Evolutionary conservation across 2,888 invertebrate genomes (phyloP).

Genomic region (Bimastos eiseni): DNA sequence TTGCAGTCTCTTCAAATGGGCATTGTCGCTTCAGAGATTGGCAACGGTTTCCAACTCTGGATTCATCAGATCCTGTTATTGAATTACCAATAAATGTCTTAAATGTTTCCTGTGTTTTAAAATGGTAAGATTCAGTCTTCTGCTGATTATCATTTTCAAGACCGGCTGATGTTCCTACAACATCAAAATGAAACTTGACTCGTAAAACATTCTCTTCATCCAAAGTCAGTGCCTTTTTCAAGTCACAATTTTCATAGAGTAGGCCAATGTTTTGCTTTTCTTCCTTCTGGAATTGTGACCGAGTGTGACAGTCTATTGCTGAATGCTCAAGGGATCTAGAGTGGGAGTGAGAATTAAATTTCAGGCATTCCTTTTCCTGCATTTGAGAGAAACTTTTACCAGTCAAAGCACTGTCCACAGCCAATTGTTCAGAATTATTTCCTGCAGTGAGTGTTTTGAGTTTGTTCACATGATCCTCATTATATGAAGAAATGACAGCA

Average conservation of each 20-base stretch:
- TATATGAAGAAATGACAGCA: not conserved
- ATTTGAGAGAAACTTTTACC: not conserved
- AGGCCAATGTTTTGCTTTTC: not conserved
- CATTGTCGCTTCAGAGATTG: not conserved
- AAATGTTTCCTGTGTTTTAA: not conserved
- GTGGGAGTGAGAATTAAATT: not conserved
- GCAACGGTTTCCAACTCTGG: not conserved
- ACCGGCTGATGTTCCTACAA: not conserved
- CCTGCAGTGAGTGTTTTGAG: not conserved
- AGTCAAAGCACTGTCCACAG: not conserved
- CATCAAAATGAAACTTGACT: not conserved
- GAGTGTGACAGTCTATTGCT: not conserved
- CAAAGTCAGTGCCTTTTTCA: not conserved
- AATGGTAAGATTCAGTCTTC: not conserved
- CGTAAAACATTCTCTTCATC: not conserved
- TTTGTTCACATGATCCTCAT: not conserved
- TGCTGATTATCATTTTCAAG: not conserved
- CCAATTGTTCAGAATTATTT: not conserved
- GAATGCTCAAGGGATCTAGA: not conserved
- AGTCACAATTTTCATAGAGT: not conserved
- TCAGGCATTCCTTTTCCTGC: not conserved
- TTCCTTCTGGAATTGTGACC: not conserved
- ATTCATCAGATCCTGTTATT: not conserved
- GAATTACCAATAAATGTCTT: not conserved
- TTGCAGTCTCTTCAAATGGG: not conserved